Evolutionary conservation across 2,797 vertebrate genomes (phyloP).

Genomic region (Acanthopagrus latus): DNA sequence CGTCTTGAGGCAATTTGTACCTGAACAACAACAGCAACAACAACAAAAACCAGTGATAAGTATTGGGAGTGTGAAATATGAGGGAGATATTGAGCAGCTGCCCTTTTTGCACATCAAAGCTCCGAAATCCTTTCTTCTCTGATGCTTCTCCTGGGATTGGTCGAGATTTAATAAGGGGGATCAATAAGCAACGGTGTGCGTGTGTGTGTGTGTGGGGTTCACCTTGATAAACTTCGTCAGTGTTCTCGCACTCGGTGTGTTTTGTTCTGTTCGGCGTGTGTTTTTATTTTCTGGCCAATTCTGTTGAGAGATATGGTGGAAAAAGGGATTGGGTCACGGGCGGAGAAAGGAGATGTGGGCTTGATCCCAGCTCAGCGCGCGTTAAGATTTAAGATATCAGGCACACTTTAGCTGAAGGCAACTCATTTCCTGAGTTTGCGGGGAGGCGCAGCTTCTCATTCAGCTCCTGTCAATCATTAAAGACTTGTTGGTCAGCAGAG

Average conservation of each 20-base stretch:
- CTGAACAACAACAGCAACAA: slow-evolving; percentile 10
- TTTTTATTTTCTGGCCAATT: slow-evolving; percentile 6
- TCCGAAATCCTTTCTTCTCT: slow-evolving; percentile 17
- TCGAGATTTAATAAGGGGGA: slow-evolving; percentile 38
- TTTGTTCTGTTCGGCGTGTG: neutral
- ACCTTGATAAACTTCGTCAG: slow-evolving; percentile 16
- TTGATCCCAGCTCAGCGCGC: neutral
- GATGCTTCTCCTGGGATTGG: slow-evolving; percentile 13
- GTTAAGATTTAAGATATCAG: slow-evolving; percentile 4
- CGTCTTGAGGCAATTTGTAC: slow-evolving; percentile 43
- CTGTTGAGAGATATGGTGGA: neutral
- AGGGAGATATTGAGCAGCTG: slow-evolving; percentile 23
- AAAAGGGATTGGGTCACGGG: neutral
- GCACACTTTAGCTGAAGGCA: slow-evolving; percentile 30
- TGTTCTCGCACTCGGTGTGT: neutral
- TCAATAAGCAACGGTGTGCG: slow-evolving; percentile 37
- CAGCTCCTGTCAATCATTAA: slow-evolving; percentile 20
- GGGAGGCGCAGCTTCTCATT: slow-evolving; percentile 10
- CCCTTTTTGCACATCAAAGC: slow-evolving; percentile 39
- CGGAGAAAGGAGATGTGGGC: slow-evolving; percentile 7
- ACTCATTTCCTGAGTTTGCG: slow-evolving; percentile 37
- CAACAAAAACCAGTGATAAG: neutral
- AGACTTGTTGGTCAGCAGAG: neutral
- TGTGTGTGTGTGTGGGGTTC: neutral
- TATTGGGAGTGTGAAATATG: slow-evolving; percentile 13